These are phyloP conservation scores for Tigriopus japonicus DNA, from an alignment of 1,140 invertebrate genomes.

Conservation along the genomic window DNA sequence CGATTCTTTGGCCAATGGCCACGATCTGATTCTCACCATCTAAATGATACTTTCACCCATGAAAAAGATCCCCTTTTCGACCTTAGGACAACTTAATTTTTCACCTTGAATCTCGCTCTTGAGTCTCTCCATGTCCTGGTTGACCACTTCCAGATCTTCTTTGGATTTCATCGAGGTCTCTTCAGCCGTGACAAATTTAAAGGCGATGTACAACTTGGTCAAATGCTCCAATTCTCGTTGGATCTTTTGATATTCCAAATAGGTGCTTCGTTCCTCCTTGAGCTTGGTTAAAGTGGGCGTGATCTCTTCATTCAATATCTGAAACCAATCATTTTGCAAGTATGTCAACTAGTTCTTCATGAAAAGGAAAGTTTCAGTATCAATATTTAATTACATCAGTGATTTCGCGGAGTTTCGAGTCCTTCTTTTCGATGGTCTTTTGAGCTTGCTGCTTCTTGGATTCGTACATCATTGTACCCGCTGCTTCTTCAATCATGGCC, in stretches of 20 bases:
- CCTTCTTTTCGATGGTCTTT: slow-evolving; percentile 82
- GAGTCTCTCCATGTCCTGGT: slow-evolving; percentile 29
- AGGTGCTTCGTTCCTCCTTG: slow-evolving; percentile 61
- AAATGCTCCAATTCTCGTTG: slow-evolving; percentile 69
- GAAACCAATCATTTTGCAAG: no score
- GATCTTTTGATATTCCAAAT: slow-evolving; percentile 70
- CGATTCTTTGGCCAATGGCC: slow-evolving; percentile 22
- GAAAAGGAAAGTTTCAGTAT: no score
- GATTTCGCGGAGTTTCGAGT: slow-evolving; percentile 70
- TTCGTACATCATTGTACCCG: slow-evolving; percentile 95
- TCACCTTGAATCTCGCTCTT: slow-evolving; percentile 19
- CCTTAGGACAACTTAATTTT: no score
- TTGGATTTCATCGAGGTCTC: slow-evolving; percentile 32
- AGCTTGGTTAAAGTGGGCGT: slow-evolving; percentile 66
- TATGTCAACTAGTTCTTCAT: no score
- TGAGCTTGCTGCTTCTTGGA: slow-evolving; percentile 70
- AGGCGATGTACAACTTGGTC: slow-evolving; percentile 52
- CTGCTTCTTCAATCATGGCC: slow-evolving; percentile 97
- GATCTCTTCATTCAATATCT: slow-evolving; percentile 73
- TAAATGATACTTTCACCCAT: not conserved
- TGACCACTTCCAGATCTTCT: slow-evolving; percentile 25
- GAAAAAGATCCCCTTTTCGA: no score
- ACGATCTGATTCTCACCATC: slow-evolving; percentile 16
- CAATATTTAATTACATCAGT: slow-evolving; percentile 47
- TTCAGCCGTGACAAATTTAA: slow-evolving; percentile 40